Evolutionary conservation across 2,113 vertebrate species (phyloP).

Genomic region (Triplophysa rosa): DNA sequence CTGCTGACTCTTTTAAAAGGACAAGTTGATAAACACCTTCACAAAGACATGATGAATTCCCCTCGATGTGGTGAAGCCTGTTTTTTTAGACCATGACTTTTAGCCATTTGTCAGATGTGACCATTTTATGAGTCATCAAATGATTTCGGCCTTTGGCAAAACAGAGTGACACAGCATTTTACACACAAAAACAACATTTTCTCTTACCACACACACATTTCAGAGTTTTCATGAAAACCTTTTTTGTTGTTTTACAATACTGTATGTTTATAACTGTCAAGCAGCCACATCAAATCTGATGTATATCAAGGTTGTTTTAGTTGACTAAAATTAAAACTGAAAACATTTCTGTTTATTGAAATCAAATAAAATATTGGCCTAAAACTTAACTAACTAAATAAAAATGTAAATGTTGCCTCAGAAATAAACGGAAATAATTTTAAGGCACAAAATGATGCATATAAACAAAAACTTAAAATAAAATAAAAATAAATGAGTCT

Average conservation of each 20-base stretch:
- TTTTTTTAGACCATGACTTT: slow-evolving; percentile 39
- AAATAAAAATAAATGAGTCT: too few species aligned
- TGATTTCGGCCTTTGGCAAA: slow-evolving; percentile 17
- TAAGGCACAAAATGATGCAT: too few species aligned
- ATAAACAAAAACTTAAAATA: too few species aligned
- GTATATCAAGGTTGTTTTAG: too few species aligned
- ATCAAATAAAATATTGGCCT: too few species aligned
- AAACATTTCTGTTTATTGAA: too few species aligned
- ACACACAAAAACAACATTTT: slow-evolving; percentile 12
- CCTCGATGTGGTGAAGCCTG: slow-evolving; percentile 3
- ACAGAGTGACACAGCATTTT: slow-evolving; percentile 40
- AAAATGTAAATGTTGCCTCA: too few species aligned
- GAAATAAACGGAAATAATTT: too few species aligned
- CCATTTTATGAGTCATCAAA: slow-evolving; percentile 45
- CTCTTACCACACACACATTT: neutral
- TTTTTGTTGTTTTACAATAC: neutral
- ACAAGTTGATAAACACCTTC: neutral
- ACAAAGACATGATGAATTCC: slow-evolving; percentile 6
- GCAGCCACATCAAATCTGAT: neutral
- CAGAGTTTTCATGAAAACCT: neutral
- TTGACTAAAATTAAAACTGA: too few species aligned
- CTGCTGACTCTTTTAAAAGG: slow-evolving; percentile 9
- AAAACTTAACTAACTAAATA: too few species aligned
- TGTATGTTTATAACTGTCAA: neutral
- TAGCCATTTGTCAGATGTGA: slow-evolving; percentile 41